Evolutionary conservation across 30 jellyfish, hydroid and myxozoan species (phyloP), one percentile per base, ranked within the genome.

Genomic region (Rhopilema esculentum): DNA sequence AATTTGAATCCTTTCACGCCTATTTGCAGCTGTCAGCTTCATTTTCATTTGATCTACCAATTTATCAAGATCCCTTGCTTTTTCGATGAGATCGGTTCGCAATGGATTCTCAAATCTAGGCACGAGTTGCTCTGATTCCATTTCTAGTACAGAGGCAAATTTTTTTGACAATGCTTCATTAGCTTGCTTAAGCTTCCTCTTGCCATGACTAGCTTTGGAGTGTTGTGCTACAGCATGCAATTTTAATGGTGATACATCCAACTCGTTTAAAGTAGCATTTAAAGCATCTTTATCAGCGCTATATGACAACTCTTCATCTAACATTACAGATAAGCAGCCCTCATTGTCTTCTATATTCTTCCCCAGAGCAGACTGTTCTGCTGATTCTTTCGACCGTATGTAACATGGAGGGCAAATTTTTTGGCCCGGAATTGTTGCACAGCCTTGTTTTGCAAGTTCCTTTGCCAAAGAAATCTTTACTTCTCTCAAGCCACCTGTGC

Each of bases 1-100:
- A 25, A 82, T 65, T 67, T 82, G 91, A 64, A 82, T 51, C 49
- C 68, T 61, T 51, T 27, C 61, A 25, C 73, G 70, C 32, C 91
- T 64, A 68, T 82, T 82, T 30, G 91, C 33, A 28, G 72, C 50
- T 19, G 30, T 82, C 73, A 65, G 31, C 27, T 82, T 82, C 57
- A 20, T 66, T 65, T 82, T 82, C 91, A 82, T 68, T 24, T 32
- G 68, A 17, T 64, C 87, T 27, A 82, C 72, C 27, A 82, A 66
- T 27, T 29, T 16, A 66, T 82, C 91, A 16, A 82, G 71, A 65
- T 66, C 87, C n/a, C 27, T 77, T 31, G 69, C 84, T 73, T 73
- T 73, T 27, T 63, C 72, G 27, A 19, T n/a, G 72, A 63, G 27
- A n/a, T 63, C 72, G 72, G 27, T 63, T 63, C 6, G 29, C 72